Percentiles rank a stretch among this genome's conserved stretches.
Evolutionary conservation across 1,140 invertebrate species (phyloP).

Genomic region (Carposina sasakii): DNA sequence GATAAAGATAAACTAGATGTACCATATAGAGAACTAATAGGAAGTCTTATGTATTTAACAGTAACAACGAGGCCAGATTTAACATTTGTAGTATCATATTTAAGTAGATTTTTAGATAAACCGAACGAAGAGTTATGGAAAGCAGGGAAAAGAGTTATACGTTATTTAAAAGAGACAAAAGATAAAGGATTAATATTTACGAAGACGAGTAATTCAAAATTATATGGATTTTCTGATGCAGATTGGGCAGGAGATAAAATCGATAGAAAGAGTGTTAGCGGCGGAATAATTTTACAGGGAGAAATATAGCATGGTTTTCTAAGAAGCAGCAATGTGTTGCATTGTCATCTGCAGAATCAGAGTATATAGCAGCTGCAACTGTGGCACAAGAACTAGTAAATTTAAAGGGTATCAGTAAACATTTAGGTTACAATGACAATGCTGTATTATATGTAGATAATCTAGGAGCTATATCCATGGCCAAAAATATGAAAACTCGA

Average conservation of each 20-base stretch:
- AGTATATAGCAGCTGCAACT: constrained; percentile 33
- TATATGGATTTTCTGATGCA: constrained; percentile 21
- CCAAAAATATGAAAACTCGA: no score
- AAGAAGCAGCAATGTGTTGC: constrained; percentile 29
- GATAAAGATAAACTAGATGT: constrained; percentile 7
- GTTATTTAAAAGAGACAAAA: constrained; percentile 4
- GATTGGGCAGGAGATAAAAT: constrained; percentile 22
- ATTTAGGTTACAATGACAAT: no score
- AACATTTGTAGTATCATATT: constrained; percentile 25
- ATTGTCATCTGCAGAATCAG: constrained; percentile 28
- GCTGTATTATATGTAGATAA: no score
- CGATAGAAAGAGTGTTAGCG: constrained; percentile 31
- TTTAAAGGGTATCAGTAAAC: no score
- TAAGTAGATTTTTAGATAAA: constrained; percentile 19
- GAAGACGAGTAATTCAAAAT: not conserved
- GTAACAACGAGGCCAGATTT: constrained; percentile 31
- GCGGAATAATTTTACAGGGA: constrained; percentile 21
- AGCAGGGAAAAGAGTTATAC: constrained; percentile 1
- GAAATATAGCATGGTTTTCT: constrained; percentile 26
- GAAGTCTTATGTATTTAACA: constrained; percentile 24
- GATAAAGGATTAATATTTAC: constrained; percentile 1
- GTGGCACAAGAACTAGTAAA: no score
- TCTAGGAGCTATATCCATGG: no score
- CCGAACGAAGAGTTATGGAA: not conserved
- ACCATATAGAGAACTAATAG: constrained; percentile 21